Percentiles rank a stretch among this genome's conserved stretches.
Evolutionary conservation across 2,113 vertebrate genomes (phyloP).

Genomic region (Silurus meridionalis): DNA sequence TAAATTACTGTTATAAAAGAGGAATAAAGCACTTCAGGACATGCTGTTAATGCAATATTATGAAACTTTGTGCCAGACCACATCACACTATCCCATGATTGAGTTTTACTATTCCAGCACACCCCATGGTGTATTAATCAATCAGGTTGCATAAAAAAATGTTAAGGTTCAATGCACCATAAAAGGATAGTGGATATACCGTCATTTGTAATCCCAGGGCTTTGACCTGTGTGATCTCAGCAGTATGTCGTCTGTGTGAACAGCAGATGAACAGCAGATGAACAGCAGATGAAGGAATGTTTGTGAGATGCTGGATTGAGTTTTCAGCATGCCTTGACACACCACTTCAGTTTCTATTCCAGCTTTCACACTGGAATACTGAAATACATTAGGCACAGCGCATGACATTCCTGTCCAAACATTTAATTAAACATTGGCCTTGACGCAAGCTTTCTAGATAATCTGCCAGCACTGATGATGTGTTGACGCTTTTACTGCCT

Average conservation of each 20-base stretch:
- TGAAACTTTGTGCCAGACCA: background rate
- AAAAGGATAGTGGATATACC: background rate
- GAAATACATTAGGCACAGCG: slow-evolving; percentile 40
- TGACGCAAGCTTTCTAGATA: slow-evolving; percentile 27
- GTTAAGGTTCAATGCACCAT: background rate
- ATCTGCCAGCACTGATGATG: slow-evolving; percentile 9
- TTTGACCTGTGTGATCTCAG: background rate
- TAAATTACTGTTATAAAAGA: background rate
- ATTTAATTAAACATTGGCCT: slow-evolving; percentile 52
- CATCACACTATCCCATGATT: background rate
- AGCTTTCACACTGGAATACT: slow-evolving; percentile 45
- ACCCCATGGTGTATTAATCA: background rate
- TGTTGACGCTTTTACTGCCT: background rate
- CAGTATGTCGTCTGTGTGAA: background rate
- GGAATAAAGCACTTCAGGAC: background rate
- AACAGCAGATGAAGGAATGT: slow-evolving; percentile 6
- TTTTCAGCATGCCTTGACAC: slow-evolving; percentile 29
- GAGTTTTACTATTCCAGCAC: background rate
- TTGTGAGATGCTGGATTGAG: background rate
- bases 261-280: background rate
- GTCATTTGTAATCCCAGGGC: background rate
- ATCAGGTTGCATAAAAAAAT: background rate
- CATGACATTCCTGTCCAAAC: slow-evolving; percentile 43
- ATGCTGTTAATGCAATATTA: background rate
- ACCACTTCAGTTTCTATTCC: slow-evolving; percentile 46